Evolutionary conservation across 1,140 invertebrate genomes (phyloP).

Genomic region (Leptonema lineaticorne): DNA sequence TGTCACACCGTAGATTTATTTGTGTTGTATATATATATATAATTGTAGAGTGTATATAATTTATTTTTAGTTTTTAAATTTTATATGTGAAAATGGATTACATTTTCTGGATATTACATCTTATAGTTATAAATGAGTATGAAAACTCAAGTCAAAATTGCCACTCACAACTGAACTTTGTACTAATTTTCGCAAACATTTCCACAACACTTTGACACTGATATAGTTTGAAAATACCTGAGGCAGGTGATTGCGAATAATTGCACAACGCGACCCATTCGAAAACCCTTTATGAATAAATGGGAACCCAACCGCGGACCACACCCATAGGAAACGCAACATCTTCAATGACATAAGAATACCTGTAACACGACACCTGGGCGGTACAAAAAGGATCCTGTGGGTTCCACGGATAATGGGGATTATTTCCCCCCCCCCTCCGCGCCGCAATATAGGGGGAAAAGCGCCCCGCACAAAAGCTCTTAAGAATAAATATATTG

Average conservation of each 20-base stretch:
- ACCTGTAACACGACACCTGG: constrained; percentile 21
- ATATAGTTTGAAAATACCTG: background rate
- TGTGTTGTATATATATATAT: no score
- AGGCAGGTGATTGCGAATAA: background rate
- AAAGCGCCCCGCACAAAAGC: constrained; percentile 7
- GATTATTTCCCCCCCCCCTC: background rate
- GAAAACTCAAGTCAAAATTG: background rate
- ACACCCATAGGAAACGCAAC: constrained; percentile 24
- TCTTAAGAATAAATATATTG: constrained; percentile 11
- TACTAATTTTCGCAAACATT: constrained; percentile 3
- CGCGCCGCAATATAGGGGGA: no score
- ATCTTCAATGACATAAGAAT: constrained; percentile 7
- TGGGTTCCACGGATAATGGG: background rate
- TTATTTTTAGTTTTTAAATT: no score
- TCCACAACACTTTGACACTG: background rate
- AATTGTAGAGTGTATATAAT: no score
- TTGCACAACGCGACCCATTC: background rate
- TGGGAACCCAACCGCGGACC: constrained; percentile 9
- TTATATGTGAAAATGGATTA: background rate
- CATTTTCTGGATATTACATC: background rate
- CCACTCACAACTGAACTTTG: no score
- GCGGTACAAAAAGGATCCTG: constrained; percentile 4
- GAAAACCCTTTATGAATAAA: background rate
- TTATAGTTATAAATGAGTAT: no score
- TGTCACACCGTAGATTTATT: no score